Evolutionary conservation across 2,888 invertebrate genomes (phyloP), one percentile per base, ranked within the genome.

Genomic region (Cotesia congregata): DNA sequence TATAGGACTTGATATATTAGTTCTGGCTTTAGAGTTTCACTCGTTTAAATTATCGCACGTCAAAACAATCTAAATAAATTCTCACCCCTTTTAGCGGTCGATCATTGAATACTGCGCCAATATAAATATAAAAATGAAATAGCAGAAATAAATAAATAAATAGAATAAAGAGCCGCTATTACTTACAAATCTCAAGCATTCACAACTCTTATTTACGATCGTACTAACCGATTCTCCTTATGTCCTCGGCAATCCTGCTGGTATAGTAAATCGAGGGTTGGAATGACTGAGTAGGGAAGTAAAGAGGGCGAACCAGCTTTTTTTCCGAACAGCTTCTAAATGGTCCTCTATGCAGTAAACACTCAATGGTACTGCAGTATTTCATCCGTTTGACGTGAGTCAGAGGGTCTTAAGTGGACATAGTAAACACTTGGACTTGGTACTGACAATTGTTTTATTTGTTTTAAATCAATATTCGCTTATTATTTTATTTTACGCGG

Each of bases 361-460:
- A 85, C 85, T 86, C 83, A 83, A 79, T 75, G 75, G 72, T 39
- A 67, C 75, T 77, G 76, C 77, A 80, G 78, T 85, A 85, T 83
- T 84, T 85, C 75, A 80, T 75, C 12, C 12, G 12, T 12, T 50
- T 12, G 50, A n/a, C 77, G 64, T 72, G 78, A 82, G 78, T 82
- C 81, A 75, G 73, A 75, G 77, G 67, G 74, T 77, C 9, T 50
- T 50, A 50, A 50, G 50, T 50, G 50, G 50, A 9, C 50, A 50
- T 50, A 7, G 50, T 80, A 68, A 74, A 78, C 75, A 70, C 38
- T 67, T 65, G n/a, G 61, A 30, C 61, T 9, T 64, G 62, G 59
- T 40, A 38, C 12, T 65, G n/a, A n/a, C 40, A 41, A 38, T 9
- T 50, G 59, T 64, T 50, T 50, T 30, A 30, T 30, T 30, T 30